A percentile compares a stretch with the other conserved stretches of the same genome.
phyloP scores from a whole-genome alignment of 2,797 vertebrate species.

The Spondyliosoma cantharus region DNA sequence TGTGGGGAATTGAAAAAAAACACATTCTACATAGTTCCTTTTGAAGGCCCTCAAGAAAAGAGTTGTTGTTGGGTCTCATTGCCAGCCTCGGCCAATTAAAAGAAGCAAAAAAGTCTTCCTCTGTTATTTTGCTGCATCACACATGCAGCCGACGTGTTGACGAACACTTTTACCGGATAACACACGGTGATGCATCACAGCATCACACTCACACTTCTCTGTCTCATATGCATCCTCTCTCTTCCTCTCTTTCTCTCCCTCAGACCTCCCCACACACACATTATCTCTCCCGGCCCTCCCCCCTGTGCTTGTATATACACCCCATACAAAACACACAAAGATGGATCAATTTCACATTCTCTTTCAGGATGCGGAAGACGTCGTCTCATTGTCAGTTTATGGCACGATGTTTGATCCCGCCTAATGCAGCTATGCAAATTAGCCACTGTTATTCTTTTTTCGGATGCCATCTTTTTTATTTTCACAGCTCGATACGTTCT shows the following conservation, averaged over 20 bases:
- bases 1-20: background rate
- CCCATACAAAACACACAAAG: constrained; percentile 60
- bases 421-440: constrained; percentile 67
- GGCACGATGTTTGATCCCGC: constrained; percentile 62
- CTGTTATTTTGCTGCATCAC: constrained; percentile 18
- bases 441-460: constrained; percentile 33
- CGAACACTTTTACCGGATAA: constrained; percentile 28
- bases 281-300: constrained; percentile 42
- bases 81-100: constrained; percentile 24
- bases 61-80: constrained; percentile 4
- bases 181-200: background rate
- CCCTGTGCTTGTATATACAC: constrained; percentile 41
- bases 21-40: background rate
- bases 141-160: constrained; percentile 7
- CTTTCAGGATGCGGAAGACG: constrained; percentile 63
- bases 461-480: constrained; percentile 6
- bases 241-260: constrained; percentile 11
- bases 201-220: constrained; percentile 13
- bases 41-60: constrained; percentile 11
- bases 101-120: constrained; percentile 6
- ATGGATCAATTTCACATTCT: constrained; percentile 76
- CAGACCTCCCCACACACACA: constrained; percentile 50
- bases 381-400: constrained; percentile 70
- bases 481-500: constrained; percentile 34
- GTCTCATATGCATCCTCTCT: constrained; percentile 16